Base-by-base conservation (phyloP, 92 coral and sea anemone genomes). In the Meandrina meandrites region DNA sequence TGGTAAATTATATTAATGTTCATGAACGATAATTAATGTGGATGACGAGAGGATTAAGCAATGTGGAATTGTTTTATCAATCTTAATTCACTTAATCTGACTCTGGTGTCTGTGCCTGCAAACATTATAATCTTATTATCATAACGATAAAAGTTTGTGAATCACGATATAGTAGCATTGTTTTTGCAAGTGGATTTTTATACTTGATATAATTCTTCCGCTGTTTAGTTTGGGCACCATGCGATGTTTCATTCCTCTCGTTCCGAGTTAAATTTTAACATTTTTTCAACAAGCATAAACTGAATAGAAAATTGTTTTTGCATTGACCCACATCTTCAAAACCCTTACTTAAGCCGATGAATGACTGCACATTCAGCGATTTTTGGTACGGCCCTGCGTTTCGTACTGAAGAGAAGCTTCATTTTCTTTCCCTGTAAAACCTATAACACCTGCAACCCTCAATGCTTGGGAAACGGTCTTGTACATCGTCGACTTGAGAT, bases 21-120 rank as follows among this genome's bases (percentile, higher is more conserved):
- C 40, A 36, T 30, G 51, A 34, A 73, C 28, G 78, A 40, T 40
- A 73, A 73, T 53, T 85, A 77, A 85, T 66, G 83, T 37, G 88
- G 77, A 76, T 85, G 70, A 62, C 13, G 82, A 85, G 76, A 34
- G 88, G 83, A 78, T 85, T 76, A 85, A 62, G 83, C 40, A 85
- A 68, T 76, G 42, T 62, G 66, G 82, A 85, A 83, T 66, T 62
- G 79, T 66, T 77, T 67, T 85, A 85, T 85, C 82, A 76, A 85
- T 77, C 88, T 85, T 85, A 85, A 78, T 78, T 85, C 18, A 1
- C 75, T 32, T 58, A 31, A 72, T n/a, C 78, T 73, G 78, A 73
- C 37, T 73, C 35, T 72, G 51, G 69, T 75, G 87, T 19, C 73
- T 77, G 24, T 85, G 88, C 48, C 69, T 85, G 80, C 48, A 30